phyloP scores from a whole-genome alignment of 1,140 invertebrate genomes.

The Brachionus asplanchnoidis region DNA sequence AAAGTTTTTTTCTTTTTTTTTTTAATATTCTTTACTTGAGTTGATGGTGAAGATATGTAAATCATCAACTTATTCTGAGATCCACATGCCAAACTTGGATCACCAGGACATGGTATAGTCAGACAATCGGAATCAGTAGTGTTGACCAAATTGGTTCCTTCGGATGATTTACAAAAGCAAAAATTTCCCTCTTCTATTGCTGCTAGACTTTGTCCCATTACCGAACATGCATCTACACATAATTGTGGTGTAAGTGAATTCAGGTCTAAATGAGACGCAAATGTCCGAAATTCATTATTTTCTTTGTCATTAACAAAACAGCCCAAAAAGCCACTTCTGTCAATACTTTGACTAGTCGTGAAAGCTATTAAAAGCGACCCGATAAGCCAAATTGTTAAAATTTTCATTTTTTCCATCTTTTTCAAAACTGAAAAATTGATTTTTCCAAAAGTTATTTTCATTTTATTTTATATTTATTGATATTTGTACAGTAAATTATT shows the following conservation, averaged over 20 bases:
- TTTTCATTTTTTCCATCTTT: neutral
- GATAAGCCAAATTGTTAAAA: neutral
- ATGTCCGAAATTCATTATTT: neutral
- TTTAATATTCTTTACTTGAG: neutral
- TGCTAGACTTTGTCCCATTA: conserved; percentile 4
- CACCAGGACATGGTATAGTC: neutral
- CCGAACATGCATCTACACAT: neutral
- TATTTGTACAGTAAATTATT: neutral
- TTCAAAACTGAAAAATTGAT: neutral
- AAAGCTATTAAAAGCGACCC: neutral
- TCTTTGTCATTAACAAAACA: neutral
- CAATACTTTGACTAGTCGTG: neutral
- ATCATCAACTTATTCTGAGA: neutral
- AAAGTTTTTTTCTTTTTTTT: no score
- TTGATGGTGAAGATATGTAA: neutral
- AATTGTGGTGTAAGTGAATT: neutral
- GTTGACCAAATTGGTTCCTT: neutral
- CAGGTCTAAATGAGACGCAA: conserved; percentile 11
- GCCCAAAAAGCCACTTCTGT: neutral
- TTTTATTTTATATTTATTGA: neutral
- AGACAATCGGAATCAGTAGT: neutral
- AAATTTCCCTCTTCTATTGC: conserved; percentile 25
- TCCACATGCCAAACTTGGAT: neutral
- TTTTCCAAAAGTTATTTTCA: neutral
- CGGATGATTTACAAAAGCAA: neutral